A percentile compares a stretch with the other conserved stretches of the same genome.
Conservation (phyloP, 2,888 invertebrate genomes). For the Melangyna quadrimaculata region DNA sequence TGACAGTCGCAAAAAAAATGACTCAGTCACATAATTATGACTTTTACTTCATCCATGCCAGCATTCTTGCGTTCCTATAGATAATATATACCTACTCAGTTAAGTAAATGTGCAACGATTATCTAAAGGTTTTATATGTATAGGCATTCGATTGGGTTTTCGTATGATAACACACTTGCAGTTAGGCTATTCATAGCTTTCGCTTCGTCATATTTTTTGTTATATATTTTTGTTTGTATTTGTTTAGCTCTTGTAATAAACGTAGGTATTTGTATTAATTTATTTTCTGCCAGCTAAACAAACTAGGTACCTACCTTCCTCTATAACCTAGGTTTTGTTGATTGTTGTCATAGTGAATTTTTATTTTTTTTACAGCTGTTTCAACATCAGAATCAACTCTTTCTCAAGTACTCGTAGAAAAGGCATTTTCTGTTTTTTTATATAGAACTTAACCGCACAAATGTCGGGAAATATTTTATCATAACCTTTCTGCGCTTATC, state of each 20-base stretch:
- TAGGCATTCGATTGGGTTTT: too few relatives aligned
- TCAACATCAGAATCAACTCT: neutral
- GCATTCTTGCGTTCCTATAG: too few relatives aligned
- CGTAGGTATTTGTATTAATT: neutral
- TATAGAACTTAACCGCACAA: neutral
- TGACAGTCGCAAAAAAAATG: too few relatives aligned
- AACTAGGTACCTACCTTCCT: neutral
- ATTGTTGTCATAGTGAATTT: neutral
- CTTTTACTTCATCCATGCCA: too few relatives aligned
- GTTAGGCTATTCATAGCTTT: too few relatives aligned
- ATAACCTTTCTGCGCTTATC: constrained; percentile 41
- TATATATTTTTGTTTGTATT: too few relatives aligned
- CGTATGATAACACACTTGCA: too few relatives aligned
- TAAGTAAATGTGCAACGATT: too few relatives aligned
- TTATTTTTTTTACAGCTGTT: neutral
- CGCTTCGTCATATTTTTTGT: too few relatives aligned
- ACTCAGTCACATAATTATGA: too few relatives aligned
- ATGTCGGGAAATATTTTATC: constrained; percentile 41
- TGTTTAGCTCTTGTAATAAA: constrained; percentile 5
- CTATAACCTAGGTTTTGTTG: neutral
- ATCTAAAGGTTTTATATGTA: too few relatives aligned
- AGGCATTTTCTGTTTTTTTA: neutral
- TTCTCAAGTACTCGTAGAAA: neutral
- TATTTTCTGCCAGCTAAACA: neutral
- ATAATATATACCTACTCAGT: too few relatives aligned